Evolutionary conservation across 2,888 invertebrate genomes (phyloP), one percentile per base, ranked within the genome.

Genomic region (Eristalinus sepulchralis): DNA sequence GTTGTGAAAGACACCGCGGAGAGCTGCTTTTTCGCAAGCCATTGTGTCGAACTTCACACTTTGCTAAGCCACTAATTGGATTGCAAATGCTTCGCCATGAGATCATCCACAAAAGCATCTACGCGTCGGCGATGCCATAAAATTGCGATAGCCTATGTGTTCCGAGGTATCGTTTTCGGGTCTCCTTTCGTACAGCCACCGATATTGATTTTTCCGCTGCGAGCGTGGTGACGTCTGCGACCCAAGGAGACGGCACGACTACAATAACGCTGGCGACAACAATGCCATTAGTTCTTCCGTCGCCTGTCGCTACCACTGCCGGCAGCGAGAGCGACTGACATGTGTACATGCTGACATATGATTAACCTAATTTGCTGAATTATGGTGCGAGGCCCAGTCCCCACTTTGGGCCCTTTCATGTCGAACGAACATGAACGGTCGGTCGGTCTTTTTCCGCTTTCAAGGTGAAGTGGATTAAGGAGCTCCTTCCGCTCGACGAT

Each of bases 281-380:
- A 76, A 67, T 60, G 67, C 60, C 24, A 76, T 67, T 39, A 67
- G 60, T 47, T 17, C 9, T 8, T 8, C 47, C 47, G 17, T 17
- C 17, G 27, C 27, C 27, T 5, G 27, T 27, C 27, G 27, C 17
- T 13, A n/a, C 36, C 39, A 39, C n/a, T 6, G 8, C 3, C 17
- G 47, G 47, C 47, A 17, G 17, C 17, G 39, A 39, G n/a, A 17
- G 8, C 47, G 47, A 17, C 47, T 47, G 47, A 47, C 47, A 47
- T 47, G 17, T 47, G 47, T 47, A 47, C 47, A 47, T 17, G 47
- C 57, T 24, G 57, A 83, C 36, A 64, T 80, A 76, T 80, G 75
- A 84, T 80, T 84, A 84, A 84, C 80, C 84, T 76, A 80, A 80
- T 80, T 84, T 84, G 80, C 68, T 63, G 55, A 77, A 67, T 68